These are phyloP conservation scores for Diplolepis rosae DNA, from an alignment of 2,888 invertebrate species.

Conservation along the genomic window DNA sequence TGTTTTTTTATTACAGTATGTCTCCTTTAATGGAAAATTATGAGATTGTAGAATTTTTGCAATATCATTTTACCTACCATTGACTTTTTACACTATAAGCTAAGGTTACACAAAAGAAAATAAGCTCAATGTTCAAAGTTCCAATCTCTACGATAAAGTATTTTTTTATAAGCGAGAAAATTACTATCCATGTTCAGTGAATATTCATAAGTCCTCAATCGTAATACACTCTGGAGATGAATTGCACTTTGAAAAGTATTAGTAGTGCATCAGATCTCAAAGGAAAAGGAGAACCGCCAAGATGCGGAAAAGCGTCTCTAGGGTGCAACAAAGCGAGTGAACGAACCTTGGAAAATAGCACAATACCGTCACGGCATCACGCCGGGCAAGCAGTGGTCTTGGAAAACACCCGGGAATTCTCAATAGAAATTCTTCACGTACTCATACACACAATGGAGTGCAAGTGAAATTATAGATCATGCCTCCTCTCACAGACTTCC, in stretches of 20 bases:
- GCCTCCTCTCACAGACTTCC: neutral
- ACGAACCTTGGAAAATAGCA: conserved; percentile 25
- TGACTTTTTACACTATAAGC: too few relatives aligned
- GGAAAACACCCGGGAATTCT: conserved; percentile 25
- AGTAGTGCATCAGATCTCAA: neutral
- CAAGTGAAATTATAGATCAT: neutral
- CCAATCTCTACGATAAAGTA: neutral
- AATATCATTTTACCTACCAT: too few relatives aligned
- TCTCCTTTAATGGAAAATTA: too few relatives aligned
- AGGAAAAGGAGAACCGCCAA: conserved; percentile 10
- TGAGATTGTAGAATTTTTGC: too few relatives aligned
- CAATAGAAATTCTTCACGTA: neutral
- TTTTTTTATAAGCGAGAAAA: neutral
- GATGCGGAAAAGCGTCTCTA: conserved; percentile 26
- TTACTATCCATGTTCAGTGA: neutral
- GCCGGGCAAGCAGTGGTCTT: conserved; percentile 20
- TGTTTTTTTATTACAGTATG: too few relatives aligned
- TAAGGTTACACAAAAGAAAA: neutral
- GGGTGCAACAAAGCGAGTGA: conserved; percentile 28
- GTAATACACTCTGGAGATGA: neutral
- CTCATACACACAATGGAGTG: neutral
- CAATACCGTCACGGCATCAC: conserved; percentile 26
- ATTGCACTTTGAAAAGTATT: conserved; percentile 25
- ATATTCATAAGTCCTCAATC: conserved; percentile 16
- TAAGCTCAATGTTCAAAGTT: neutral